phyloP scores from a whole-genome alignment of 1,140 invertebrate species.

The Drosophila nannoptera region DNA sequence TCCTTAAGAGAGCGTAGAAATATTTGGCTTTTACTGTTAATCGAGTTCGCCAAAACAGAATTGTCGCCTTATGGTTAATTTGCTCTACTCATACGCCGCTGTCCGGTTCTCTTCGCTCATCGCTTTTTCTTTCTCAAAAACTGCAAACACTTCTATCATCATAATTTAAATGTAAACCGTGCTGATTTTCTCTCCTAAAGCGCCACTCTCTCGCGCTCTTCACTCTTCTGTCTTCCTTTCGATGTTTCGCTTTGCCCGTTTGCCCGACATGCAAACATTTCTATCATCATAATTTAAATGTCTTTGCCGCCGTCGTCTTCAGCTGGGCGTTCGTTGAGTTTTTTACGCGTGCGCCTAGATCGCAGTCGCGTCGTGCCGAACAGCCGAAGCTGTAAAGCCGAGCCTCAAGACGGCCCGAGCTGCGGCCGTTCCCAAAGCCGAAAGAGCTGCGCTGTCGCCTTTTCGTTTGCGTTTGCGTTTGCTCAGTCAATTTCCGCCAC shows the following conservation, averaged over 20 bases:
- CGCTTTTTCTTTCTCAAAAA: too few species aligned
- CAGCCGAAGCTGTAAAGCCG: slow-evolving; percentile 6
- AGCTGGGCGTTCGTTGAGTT: slow-evolving; percentile 27
- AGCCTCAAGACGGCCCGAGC: slow-evolving; percentile 8
- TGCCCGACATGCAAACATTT: slow-evolving; percentile 25
- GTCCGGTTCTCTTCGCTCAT: too few species aligned
- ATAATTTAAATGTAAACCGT: background rate
- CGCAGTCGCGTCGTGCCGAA: background rate
- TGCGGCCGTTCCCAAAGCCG: background rate
- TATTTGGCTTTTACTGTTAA: too few species aligned
- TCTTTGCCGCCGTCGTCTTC: slow-evolving; percentile 5
- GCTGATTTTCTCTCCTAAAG: background rate
- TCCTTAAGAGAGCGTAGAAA: too few species aligned
- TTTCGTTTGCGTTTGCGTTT: slow-evolving; percentile 44
- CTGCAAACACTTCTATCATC: too few species aligned
- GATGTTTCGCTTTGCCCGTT: slow-evolving; percentile 4
- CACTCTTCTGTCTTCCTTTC: background rate
- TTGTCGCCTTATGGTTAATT: too few species aligned
- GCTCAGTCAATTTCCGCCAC: slow-evolving; percentile 73
- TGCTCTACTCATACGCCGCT: too few species aligned
- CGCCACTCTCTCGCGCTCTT: background rate
- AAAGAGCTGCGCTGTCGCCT: slow-evolving; percentile 13
- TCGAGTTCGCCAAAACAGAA: too few species aligned
- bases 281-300: slow-evolving; percentile 16
- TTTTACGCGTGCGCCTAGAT: slow-evolving; percentile 41